Evolutionary conservation across 2,113 vertebrate species (phyloP), one percentile per base, ranked within the genome.

Genomic region (Chaetura pelagica): DNA sequence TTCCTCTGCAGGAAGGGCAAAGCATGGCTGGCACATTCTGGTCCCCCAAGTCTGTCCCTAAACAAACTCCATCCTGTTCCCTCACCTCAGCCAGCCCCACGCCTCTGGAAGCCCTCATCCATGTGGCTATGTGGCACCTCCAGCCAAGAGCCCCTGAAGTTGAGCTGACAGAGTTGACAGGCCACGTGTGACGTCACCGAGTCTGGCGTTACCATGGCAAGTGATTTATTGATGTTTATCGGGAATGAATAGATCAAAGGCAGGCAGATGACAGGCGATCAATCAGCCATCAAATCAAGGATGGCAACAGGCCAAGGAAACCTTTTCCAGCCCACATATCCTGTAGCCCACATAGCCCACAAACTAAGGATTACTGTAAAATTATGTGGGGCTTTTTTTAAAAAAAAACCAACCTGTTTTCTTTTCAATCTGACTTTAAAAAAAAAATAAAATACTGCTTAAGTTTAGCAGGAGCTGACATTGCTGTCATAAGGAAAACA

Each of bases 161-260:
- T 96, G 97, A 83, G 83, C 98, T 97, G 95, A 96, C 97, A 96
- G 97, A 95, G 97, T 97, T 98, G 97, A 98, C 98, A 98, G 98
- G 97, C 98, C 98, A 98, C 97, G 95, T 82, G 96, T 99, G 99
- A 99, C 98, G 98, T 99, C 98, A 99, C 97, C 72, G 97, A 98
- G 97, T 94, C 98, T 97, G 96, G 98, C 97, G 98, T 98, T 99
- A 98, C 98, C 97, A 98, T 96, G 96, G 97, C 97, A 91, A 98
- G 97, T 99, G 98, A 99, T 99, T 99, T 99, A 99, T 99, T 98
- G 99, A 99, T 99, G 99, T 98, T 99, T 99, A 99, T 99, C 98
- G 98, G 98, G 98, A 99, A 99, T 99, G 98, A 99, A 99, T 99
- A 99, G 99, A 99, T 99, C 99, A 99, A 99, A 99, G 98, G 98